Evolutionary conservation across 2,113 vertebrate species (phyloP).

Genomic region (Gopherus evgoodei): DNA sequence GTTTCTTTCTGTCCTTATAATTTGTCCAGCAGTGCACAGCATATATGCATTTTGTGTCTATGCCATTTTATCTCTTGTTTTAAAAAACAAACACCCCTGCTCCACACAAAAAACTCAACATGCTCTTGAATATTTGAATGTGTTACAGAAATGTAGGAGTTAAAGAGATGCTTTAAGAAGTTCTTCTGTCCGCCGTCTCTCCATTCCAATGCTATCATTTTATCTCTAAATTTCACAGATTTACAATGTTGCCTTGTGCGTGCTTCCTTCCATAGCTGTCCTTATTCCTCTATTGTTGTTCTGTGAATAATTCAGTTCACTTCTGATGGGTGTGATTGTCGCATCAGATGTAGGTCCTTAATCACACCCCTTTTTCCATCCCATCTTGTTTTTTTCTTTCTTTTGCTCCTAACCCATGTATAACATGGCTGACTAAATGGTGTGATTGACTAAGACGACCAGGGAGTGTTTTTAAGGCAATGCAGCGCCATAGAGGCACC

Average conservation of each 20-base stretch:
- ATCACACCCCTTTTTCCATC: not conserved
- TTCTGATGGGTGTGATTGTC: not conserved
- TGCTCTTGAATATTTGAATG: accelerated
- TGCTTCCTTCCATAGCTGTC: not conserved
- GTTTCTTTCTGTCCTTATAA: not conserved
- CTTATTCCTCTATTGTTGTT: not conserved
- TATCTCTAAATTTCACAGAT: not conserved
- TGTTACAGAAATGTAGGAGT: not conserved
- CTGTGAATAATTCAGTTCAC: not conserved
- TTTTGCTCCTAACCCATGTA: not conserved
- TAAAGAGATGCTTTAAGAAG: not conserved
- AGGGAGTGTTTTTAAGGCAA: not conserved
- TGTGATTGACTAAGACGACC: not conserved
- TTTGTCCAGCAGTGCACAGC: not conserved
- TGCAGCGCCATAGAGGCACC: not conserved
- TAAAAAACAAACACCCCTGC: not conserved
- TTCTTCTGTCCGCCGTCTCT: not conserved
- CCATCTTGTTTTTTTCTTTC: not conserved
- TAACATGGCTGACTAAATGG: not conserved
- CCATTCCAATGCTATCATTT: not conserved
- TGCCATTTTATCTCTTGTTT: not conserved
- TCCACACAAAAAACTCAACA: not conserved
- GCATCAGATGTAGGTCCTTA: not conserved
- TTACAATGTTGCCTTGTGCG: accelerated
- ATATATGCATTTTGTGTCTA: not conserved